Conservation (phyloP, 2,888 invertebrate genomes). For the Microchrysa polita region DNA sequence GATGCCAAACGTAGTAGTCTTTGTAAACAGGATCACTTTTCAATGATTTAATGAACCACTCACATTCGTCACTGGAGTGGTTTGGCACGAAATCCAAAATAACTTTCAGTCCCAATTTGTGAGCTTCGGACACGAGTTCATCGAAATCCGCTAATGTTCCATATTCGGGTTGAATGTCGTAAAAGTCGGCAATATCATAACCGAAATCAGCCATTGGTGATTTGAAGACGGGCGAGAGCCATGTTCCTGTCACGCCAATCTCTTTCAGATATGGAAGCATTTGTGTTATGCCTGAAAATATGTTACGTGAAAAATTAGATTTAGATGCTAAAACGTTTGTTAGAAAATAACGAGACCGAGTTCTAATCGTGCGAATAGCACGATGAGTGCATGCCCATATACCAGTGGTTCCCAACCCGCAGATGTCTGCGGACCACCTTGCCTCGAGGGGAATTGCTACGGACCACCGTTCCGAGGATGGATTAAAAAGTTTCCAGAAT, state of each 20-base stretch:
- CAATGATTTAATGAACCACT: conserved; percentile 79
- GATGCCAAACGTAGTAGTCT: conserved; percentile 76
- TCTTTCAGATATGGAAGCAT: conserved; percentile 67
- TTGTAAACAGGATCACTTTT: conserved; percentile 69
- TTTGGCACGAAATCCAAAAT: conserved; percentile 66
- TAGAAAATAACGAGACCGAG: too few species aligned
- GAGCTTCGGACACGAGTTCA: conserved; percentile 65
- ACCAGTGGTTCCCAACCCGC: too few species aligned
- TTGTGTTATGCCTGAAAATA: conserved; percentile 66
- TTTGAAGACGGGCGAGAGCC: conserved; percentile 72
- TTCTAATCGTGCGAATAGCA: too few species aligned
- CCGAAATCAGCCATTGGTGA: conserved; percentile 75
- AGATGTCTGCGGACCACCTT: too few species aligned
- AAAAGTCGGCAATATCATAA: conserved; percentile 72
- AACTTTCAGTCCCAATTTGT: conserved; percentile 65
- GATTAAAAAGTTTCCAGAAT: too few species aligned
- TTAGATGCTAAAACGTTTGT: too few species aligned
- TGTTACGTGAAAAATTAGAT: too few species aligned
- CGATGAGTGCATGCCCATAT: too few species aligned
- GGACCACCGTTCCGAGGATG: too few species aligned
- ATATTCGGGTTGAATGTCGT: conserved; percentile 70
- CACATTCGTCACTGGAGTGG: conserved; percentile 64
- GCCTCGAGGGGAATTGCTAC: too few species aligned
- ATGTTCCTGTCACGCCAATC: conserved; percentile 68
- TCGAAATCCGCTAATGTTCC: conserved; percentile 75